Evolutionary conservation across 2,113 vertebrate genomes (phyloP).

Genomic region (Seriola quinqueradiata): DNA sequence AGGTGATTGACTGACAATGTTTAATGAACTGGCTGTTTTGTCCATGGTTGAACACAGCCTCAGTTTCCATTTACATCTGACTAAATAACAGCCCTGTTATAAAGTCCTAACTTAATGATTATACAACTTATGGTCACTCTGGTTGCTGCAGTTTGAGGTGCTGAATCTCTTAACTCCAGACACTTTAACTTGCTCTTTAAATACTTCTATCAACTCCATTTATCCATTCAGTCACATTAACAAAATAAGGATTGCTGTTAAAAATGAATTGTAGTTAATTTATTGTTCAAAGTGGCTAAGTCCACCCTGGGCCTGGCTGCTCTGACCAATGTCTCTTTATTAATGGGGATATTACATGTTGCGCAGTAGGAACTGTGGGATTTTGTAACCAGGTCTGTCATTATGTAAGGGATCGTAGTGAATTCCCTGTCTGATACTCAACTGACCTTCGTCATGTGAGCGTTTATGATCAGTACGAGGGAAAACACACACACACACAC

Average conservation of each 20-base stretch:
- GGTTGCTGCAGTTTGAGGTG: not conserved
- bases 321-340: constrained; percentile 5
- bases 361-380: constrained; percentile 31
- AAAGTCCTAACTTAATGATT: not conserved
- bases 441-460: constrained; percentile 77
- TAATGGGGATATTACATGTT: constrained; percentile 36
- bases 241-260: not conserved
- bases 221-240: not conserved
- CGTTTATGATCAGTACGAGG: constrained; percentile 53
- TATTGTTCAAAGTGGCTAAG: not conserved
- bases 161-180: not conserved
- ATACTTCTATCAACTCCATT: not conserved
- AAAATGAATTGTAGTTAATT: not conserved
- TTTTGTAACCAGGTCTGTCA: constrained; percentile 65
- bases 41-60: not conserved
- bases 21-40: not conserved
- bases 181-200: not conserved
- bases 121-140: not conserved
- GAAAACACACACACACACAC: no score
- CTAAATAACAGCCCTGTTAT: not conserved
- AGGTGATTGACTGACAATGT: not conserved
- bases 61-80: not conserved
- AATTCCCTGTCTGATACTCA: constrained; percentile 62
- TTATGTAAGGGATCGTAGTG: constrained; percentile 70
- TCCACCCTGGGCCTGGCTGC: not conserved